Evolutionary conservation across 2,797 vertebrate species (phyloP), one percentile per base, ranked within the genome.

Genomic region (Onychomys leucogaster): DNA sequence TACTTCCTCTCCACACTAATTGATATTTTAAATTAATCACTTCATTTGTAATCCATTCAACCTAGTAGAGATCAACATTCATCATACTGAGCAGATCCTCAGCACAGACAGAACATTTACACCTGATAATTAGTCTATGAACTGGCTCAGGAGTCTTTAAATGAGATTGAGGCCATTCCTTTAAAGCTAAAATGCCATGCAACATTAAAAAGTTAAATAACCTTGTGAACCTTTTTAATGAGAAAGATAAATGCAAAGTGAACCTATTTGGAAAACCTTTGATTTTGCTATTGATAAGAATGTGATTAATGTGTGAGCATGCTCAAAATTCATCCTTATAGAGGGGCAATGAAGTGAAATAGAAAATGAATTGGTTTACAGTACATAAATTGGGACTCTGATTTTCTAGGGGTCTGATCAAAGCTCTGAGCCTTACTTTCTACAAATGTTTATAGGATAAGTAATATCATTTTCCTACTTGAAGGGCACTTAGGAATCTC

Each of bases 11-110:
- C 83, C 55, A 89, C 83, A 89, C 46, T 98, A 97, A 97, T 95
- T 97, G 96, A 96, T 96, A 93, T 97, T 97, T 95, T 49, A 69
- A 97, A 97, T 97, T 95, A 97, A 97, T 96, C 88, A 89, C 95
- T 97, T 97, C 90, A 97, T 97, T 98, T 96, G 94, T 80, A 97
- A 97, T 96, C 92, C 84, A 96, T 95, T 97, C 96, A 96, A 95
- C 80, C 93, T 96, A 93, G 63, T 25, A 88, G 32, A 96, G 84
- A 95, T 91, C 82, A 97, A 81, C 93, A 96, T 96, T 92, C 90
- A 96, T 97, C 94, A 92, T 95, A 80, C 87, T 87, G 77, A 89
- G 89, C 96, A 97, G 96, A 96, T 88, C 87, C 67, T 87, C 46
- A 83, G 52, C 41, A 75, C 82, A 46, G 77, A 93, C n/a, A 95